phyloP scores from a whole-genome alignment of 1,140 invertebrate genomes.

The Orius insidiosus region DNA sequence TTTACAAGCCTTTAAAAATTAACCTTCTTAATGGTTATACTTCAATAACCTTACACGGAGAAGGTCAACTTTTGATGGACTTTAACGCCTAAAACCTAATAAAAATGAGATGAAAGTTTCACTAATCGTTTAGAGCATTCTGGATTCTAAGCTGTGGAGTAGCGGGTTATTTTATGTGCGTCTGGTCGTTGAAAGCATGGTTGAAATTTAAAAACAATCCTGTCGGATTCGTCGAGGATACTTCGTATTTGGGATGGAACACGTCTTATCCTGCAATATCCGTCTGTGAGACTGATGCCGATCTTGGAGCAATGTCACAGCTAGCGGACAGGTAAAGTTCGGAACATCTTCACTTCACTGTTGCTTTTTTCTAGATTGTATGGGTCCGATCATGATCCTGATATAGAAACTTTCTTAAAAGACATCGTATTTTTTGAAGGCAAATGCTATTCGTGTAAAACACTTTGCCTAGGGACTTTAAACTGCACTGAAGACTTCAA shows the following conservation, averaged over 20 bases:
- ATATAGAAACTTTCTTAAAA: conserved; percentile 45
- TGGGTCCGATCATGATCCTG: conserved; percentile 43
- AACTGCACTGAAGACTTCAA: conserved; percentile 31
- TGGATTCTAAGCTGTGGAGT: conserved; percentile 39
- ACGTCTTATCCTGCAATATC: conserved; percentile 46
- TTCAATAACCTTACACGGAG: no score
- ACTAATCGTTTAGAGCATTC: conserved; percentile 33
- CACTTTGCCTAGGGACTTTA: conserved; percentile 28
- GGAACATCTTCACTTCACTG: neutral
- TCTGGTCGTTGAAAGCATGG: conserved; percentile 39
- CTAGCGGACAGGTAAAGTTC: conserved; percentile 19
- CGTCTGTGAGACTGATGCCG: conserved; percentile 29
- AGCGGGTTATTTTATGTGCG: conserved; percentile 39
- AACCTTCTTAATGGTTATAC: no score
- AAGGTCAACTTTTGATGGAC: no score
- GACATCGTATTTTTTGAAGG: conserved; percentile 46
- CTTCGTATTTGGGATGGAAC: conserved; percentile 47
- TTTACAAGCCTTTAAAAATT: no score
- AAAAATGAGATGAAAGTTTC: no score
- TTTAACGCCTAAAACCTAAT: no score
- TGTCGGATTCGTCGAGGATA: conserved; percentile 53
- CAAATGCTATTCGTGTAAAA: conserved; percentile 37
- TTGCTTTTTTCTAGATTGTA: conserved; percentile 31
- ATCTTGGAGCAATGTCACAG: conserved; percentile 32
- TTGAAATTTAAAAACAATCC: conserved; percentile 35